Evolutionary conservation across 1,140 invertebrate species (phyloP).

Genomic region (Drosophila mayri): DNA sequence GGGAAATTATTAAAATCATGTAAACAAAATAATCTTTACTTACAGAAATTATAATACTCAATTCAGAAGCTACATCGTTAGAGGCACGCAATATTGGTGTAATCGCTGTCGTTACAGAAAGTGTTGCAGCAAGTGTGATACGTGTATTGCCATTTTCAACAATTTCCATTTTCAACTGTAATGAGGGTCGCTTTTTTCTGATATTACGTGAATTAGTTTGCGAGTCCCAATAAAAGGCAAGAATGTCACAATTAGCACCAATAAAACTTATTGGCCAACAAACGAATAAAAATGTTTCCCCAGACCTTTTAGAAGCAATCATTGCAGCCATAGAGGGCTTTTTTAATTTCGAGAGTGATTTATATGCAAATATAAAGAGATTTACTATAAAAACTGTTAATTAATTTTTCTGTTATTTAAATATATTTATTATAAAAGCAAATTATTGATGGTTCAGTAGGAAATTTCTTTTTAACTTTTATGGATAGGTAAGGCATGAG

Average conservation of each 20-base stretch:
- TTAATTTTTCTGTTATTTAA: no score
- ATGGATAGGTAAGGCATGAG: background rate
- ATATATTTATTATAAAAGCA: background rate
- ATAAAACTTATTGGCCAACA: conserved; percentile 33
- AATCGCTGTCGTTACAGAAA: conserved; percentile 30
- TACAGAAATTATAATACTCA: conserved; percentile 12
- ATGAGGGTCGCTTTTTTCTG: conserved; percentile 36
- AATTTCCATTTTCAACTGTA: conserved; percentile 32
- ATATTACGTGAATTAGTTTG: conserved; percentile 37
- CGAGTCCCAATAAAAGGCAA: conserved; percentile 31
- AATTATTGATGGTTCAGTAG: background rate
- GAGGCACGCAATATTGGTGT: conserved; percentile 29
- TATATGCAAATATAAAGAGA: conserved; percentile 7
- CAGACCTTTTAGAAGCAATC: background rate
- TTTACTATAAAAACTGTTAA: background rate
- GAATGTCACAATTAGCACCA: conserved; percentile 39
- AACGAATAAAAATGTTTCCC: conserved; percentile 22
- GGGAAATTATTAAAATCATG: background rate
- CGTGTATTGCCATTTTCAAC: conserved; percentile 36
- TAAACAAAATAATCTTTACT: background rate
- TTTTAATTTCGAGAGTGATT: conserved; percentile 1
- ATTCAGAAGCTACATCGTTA: conserved; percentile 24
- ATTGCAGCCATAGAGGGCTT: background rate
- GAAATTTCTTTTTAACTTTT: background rate
- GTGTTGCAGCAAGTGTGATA: conserved; percentile 26